A percentile compares a stretch with the other conserved stretches of the same genome.
These are phyloP conservation scores for Agrypnia vestita DNA, from an alignment of 1,140 invertebrate species.

Conservation along the genomic window DNA sequence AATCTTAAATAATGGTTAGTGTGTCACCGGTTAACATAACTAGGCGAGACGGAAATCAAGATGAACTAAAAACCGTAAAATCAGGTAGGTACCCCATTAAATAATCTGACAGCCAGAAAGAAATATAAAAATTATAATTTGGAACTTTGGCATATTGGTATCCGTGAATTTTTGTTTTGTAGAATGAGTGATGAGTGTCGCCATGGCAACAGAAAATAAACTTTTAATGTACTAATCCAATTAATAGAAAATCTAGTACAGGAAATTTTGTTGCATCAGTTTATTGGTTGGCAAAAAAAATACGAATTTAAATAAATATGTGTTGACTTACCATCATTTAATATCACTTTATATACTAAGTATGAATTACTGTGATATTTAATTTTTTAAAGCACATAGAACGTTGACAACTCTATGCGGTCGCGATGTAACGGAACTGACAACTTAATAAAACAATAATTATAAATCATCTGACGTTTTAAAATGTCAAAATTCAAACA, in stretches of 20 bases:
- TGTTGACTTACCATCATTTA: constrained; percentile 20
- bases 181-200: constrained; percentile 1
- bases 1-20: too few relatives aligned
- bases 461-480: neutral
- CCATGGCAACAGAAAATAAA: constrained; percentile 23
- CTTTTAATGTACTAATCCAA: constrained; percentile 38
- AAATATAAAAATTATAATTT: neutral
- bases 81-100: neutral
- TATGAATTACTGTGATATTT: neutral
- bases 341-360: neutral
- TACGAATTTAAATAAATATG: neutral
- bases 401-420: constrained; percentile 22
- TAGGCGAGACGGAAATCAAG: too few relatives aligned
- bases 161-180: neutral
- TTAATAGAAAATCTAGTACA: constrained; percentile 17
- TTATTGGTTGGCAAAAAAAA: neutral
- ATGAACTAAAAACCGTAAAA: neutral
- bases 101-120: neutral
- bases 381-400: constrained; percentile 24
- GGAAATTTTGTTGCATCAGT: neutral
- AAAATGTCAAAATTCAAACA: constrained; percentile 4
- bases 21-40: too few relatives aligned
- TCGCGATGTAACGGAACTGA: constrained; percentile 7
- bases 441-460: constrained; percentile 27
- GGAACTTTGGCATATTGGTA: neutral